Base-by-base conservation (phyloP, 1,140 invertebrate species). In the Bombus confusus region DNA sequence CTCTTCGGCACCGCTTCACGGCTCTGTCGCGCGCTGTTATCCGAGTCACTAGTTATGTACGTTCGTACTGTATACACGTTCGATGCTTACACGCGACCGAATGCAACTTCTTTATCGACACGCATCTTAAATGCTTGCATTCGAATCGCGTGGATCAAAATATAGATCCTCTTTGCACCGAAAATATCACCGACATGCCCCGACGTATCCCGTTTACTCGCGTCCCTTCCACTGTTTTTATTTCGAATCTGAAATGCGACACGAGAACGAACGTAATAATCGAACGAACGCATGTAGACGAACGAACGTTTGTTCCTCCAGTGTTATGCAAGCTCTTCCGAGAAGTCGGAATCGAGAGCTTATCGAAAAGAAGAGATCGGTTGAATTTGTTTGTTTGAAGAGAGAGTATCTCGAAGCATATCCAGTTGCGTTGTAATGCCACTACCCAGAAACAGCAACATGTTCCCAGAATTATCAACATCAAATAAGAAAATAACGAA, bases 1-100 rank as follows among this genome's bases (percentile, higher is more conserved):
- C 87, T 90, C 85, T 82, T 86, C 85, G 75, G 43, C 82, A 85
- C 74, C 85, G 81, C 79, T 84, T 86, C 89, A 75, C 73, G 76
- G 78, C 75, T 79, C 57, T 64, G 72, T 81, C 79, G 69, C 34
- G 41, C 69, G 83, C 59, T 71, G 31, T 64, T 74, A 37, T 57
- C 72, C 71, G 25, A 59, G 3, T 52, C 68, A 57, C 86, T 87
- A 57, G 69, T 76, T 73, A 62, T 66, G 59, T 69, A 41, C 39
- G 5, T 72, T 13, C 28, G 69, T n/a, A 72, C 66, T 31, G 37
- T 62, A 64, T 71, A 83, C 59, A 57, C 57, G 39, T 68, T 64
- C 22, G 37, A 77, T 69, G 64, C 12, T 69, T 66, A 31, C 64
- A 34, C 77, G 41, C 41, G 62, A 66, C n/a, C 41, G 25, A 41